These are phyloP conservation scores for Rhinella marina DNA, from an alignment of 2,797 vertebrate genomes.

Conservation along the genomic window DNA sequence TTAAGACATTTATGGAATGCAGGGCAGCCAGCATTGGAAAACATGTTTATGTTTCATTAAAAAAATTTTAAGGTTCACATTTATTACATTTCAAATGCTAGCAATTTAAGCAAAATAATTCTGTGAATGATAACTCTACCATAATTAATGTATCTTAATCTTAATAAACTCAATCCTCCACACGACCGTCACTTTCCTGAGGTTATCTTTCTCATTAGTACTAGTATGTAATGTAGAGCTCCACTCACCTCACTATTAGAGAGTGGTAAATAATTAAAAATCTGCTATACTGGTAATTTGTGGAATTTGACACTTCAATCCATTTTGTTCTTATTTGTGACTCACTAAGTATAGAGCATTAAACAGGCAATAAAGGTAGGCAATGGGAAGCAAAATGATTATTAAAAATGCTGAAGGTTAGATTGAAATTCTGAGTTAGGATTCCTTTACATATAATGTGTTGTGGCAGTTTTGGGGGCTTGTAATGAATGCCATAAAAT, in stretches of 20 bases:
- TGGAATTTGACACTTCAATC: not conserved
- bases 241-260: not conserved
- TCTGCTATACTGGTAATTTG: not conserved
- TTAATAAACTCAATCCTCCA: not conserved
- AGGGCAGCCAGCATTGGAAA: not conserved
- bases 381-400: not conserved
- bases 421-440: not conserved
- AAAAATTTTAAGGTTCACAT: not conserved
- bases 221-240: not conserved
- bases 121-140: not conserved
- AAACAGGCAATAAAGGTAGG: not conserved
- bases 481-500: too few relatives aligned
- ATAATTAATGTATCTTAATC: conserved; percentile 10
- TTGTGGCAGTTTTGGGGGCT: too few relatives aligned
- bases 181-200: not conserved
- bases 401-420: not conserved
- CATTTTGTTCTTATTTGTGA: not conserved
- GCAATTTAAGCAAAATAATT: not conserved
- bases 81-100: not conserved
- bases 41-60: conserved; percentile 6
- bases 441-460: too few relatives aligned
- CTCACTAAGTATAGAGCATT: not conserved
- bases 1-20: not conserved
- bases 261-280: not conserved
- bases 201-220: not conserved